Percentiles rank a stretch among this genome's conserved stretches.
These are phyloP conservation scores for Diglossa cyanea DNA, from an alignment of 2,797 vertebrate genomes.

Conservation along the genomic window DNA sequence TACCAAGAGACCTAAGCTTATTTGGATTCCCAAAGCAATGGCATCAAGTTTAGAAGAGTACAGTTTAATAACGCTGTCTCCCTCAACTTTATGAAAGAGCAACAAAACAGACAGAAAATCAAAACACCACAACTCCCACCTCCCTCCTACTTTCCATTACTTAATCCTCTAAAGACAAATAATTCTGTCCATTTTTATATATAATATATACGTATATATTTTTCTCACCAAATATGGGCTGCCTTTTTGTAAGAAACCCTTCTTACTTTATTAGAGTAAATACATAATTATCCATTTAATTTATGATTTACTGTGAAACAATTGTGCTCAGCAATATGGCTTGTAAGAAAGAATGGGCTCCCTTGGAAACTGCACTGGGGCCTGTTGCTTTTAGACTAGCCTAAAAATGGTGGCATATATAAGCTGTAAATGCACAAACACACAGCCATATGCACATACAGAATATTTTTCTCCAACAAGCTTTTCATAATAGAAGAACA, in stretches of 20 bases:
- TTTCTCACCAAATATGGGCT: neutral
- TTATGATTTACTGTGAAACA: conserved; percentile 13
- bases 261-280: neutral
- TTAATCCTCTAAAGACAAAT: neutral
- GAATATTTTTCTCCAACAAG: neutral
- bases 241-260: neutral
- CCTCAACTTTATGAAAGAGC: neutral
- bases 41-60: neutral
- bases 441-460: neutral
- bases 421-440: neutral
- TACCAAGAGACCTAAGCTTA: neutral
- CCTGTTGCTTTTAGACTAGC: neutral
- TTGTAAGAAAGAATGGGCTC: neutral
- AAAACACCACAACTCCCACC: neutral
- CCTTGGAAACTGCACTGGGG: neutral
- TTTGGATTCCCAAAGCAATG: conserved; percentile 13
- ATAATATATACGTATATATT: neutral
- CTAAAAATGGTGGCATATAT: neutral
- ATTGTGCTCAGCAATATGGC: neutral
- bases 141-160: neutral
- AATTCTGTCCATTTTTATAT: neutral
- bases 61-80: neutral
- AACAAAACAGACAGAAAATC: neutral
- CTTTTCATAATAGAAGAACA: neutral
- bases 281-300: neutral